Evolutionary conservation across 1,140 invertebrate genomes (phyloP).

Genomic region (Anastatus disparis): DNA sequence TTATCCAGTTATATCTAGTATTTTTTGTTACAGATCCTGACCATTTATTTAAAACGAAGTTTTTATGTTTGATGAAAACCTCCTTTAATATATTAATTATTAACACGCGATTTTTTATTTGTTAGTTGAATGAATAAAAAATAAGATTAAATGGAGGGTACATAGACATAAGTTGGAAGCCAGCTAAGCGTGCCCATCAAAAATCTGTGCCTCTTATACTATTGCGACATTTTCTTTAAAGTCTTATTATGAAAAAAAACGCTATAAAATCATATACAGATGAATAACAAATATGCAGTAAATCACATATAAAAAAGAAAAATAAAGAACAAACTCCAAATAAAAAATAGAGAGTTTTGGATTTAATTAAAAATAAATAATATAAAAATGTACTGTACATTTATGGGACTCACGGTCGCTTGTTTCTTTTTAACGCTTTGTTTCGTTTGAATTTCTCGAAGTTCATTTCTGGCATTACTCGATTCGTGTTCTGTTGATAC

Average conservation of each 20-base stretch:
- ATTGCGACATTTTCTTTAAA: slow-evolving; percentile 26
- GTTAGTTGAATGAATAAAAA: too few species aligned
- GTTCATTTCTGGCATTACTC: slow-evolving; percentile 77
- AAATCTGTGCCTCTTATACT: neutral
- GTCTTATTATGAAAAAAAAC: slow-evolving; percentile 11
- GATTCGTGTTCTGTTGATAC: slow-evolving; percentile 73
- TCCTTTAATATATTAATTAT: too few species aligned
- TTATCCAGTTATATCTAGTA: too few species aligned
- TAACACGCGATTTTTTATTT: too few species aligned
- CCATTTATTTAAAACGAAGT: too few species aligned
- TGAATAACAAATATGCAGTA: slow-evolving; percentile 32
- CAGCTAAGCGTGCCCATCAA: neutral
- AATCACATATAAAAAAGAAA: slow-evolving; percentile 22
- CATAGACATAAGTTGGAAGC: too few species aligned
- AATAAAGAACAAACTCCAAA: slow-evolving; percentile 25
- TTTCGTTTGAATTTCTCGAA: slow-evolving; percentile 76
- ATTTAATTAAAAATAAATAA: slow-evolving; percentile 45
- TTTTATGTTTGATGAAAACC: too few species aligned
- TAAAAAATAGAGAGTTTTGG: too few species aligned
- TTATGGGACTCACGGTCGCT: slow-evolving; percentile 72
- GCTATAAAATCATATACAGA: slow-evolving; percentile 25
- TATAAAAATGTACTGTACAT: slow-evolving; percentile 60
- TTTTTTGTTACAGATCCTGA: too few species aligned
- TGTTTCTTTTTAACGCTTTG: slow-evolving; percentile 78
- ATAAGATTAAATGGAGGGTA: too few species aligned